Conservation (phyloP, 1,140 invertebrate species). For the Ceratosolen fusciceps region DNA sequence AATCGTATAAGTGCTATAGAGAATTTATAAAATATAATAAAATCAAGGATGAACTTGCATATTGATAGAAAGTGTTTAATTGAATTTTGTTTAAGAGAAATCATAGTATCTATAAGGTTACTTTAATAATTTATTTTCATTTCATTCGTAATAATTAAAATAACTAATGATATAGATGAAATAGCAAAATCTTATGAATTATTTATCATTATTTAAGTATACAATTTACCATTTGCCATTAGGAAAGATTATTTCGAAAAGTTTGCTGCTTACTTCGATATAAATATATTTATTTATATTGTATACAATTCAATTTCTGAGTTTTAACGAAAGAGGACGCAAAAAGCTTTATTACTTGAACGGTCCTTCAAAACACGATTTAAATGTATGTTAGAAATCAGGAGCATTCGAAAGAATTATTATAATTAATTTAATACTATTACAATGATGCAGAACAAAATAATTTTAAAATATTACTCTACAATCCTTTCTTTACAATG, state of each 20-base stretch:
- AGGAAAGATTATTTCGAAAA: conserved; percentile 2
- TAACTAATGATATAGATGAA: neutral
- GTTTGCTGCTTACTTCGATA: neutral
- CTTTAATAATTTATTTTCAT: neutral
- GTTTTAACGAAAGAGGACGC: neutral
- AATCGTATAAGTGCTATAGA: too few relatives aligned
- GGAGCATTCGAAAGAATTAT: too few relatives aligned
- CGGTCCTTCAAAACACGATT: neutral
- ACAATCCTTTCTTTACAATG: neutral
- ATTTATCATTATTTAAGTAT: conserved; percentile 1
- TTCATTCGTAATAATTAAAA: neutral
- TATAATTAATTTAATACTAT: too few relatives aligned
- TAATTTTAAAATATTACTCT: too few relatives aligned
- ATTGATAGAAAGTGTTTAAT: too few relatives aligned
- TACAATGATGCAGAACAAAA: too few relatives aligned
- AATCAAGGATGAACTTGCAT: too few relatives aligned
- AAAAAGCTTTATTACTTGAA: neutral
- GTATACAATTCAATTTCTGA: neutral
- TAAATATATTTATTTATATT: conserved; percentile 9
- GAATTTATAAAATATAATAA: too few relatives aligned
- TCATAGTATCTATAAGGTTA: neutral
- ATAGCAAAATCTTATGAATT: neutral
- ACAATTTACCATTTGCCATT: conserved; percentile 26
- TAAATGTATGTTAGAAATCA: too few relatives aligned
- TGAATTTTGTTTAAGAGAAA: too few relatives aligned